These are phyloP conservation scores for Dryobates pubescens DNA, from an alignment of 2,797 vertebrate species.

Conservation along the genomic window DNA sequence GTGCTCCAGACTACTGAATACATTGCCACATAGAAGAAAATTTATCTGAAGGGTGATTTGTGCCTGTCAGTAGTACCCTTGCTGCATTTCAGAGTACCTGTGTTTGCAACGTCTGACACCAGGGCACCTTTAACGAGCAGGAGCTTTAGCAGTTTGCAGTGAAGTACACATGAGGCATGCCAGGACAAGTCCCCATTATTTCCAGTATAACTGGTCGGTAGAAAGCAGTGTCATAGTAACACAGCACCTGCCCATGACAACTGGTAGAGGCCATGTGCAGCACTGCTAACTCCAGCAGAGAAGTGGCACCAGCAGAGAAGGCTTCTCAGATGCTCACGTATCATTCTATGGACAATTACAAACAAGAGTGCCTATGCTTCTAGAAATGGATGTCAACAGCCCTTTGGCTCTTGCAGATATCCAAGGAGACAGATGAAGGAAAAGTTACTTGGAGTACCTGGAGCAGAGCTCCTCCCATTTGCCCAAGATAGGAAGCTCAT, in stretches of 20 bases:
- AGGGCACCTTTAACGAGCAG: background rate
- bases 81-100: background rate
- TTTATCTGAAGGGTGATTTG: background rate
- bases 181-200: background rate
- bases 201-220: background rate
- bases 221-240: constrained; percentile 38
- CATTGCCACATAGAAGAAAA: background rate
- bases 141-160: background rate
- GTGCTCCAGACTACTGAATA: background rate
- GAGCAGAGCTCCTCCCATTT: background rate
- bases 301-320: background rate
- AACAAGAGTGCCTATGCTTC: background rate
- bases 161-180: accelerated
- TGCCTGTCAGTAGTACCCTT: background rate
- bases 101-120: background rate
- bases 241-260: background rate
- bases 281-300: background rate
- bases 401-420: background rate
- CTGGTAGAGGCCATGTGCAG: background rate
- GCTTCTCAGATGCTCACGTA: background rate
- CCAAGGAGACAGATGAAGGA: background rate
- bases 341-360: background rate
- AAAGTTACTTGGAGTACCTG: background rate
- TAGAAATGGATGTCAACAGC: background rate
- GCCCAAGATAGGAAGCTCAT: background rate